Evolutionary conservation across 2,888 invertebrate genomes (phyloP).

Genomic region (Mesoligia furuncula): DNA sequence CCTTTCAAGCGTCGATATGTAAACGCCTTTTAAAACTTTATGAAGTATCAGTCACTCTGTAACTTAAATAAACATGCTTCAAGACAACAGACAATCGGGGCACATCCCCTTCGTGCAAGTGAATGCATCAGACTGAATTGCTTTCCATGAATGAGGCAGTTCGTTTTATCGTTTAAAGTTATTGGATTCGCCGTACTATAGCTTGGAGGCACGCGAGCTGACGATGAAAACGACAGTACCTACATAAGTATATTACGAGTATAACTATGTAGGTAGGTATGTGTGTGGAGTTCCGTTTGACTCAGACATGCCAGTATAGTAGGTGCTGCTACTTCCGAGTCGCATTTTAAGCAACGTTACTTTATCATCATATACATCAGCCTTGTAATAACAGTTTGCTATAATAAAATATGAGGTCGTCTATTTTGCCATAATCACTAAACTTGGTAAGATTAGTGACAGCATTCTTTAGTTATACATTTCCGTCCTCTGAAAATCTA

Average conservation of each 20-base stretch:
- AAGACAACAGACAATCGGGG: constrained; percentile 28
- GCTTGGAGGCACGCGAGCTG: constrained; percentile 49
- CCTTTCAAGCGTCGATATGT: too few relatives aligned
- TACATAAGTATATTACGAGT: constrained; percentile 2
- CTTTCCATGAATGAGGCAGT: constrained; percentile 57
- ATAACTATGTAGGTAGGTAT: neutral
- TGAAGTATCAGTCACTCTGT: constrained; percentile 31
- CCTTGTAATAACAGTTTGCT: neutral
- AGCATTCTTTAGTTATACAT: neutral
- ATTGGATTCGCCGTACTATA: constrained; percentile 58
- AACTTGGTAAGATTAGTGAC: neutral
- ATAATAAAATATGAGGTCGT: neutral
- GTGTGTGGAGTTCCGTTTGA: constrained; percentile 1
- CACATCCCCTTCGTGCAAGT: constrained; percentile 50
- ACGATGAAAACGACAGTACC: constrained; percentile 26
- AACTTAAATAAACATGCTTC: constrained; percentile 7
- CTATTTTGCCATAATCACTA: neutral
- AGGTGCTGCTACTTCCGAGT: neutral
- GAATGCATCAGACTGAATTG: constrained; percentile 66
- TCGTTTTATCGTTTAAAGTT: constrained; percentile 61
- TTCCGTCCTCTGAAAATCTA: neutral
- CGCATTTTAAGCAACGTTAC: neutral
- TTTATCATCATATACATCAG: neutral
- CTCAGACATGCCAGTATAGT: neutral
- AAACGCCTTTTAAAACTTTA: constrained; percentile 10